Evolutionary conservation across 1,140 invertebrate species (phyloP).

Genomic region (Caerostris extrusa): DNA sequence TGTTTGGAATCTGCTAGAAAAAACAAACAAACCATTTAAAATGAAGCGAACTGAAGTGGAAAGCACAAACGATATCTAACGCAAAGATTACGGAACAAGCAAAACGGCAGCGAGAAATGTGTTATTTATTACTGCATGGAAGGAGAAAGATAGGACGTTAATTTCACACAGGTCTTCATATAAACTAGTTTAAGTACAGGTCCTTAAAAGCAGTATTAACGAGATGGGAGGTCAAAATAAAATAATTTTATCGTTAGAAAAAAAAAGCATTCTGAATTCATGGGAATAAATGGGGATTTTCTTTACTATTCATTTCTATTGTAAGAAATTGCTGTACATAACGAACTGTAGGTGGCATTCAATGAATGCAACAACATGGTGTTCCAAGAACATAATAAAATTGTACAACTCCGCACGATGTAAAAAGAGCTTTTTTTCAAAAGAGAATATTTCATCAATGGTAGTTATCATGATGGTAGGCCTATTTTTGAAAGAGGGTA

Average conservation of each 20-base stretch:
- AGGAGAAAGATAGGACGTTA: background rate
- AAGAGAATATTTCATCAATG: background rate
- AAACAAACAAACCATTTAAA: background rate
- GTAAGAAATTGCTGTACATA: background rate
- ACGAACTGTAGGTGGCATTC: background rate
- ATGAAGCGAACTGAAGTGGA: background rate
- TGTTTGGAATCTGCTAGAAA: background rate
- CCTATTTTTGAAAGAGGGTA: background rate
- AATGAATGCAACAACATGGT: background rate
- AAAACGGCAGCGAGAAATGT: background rate
- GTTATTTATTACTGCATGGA: background rate
- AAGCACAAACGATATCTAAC: background rate
- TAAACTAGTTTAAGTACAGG: constrained; percentile 52
- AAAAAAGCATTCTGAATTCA: background rate
- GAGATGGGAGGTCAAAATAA: background rate
- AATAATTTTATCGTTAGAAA: background rate
- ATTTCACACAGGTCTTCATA: background rate
- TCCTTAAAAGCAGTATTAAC: background rate
- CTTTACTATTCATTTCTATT: background rate
- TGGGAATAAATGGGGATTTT: background rate
- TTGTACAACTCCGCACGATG: background rate
- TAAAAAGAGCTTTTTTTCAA: background rate
- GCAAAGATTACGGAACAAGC: background rate
- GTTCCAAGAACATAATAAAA: background rate
- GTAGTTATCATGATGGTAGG: background rate